Evolutionary conservation across 1,140 invertebrate genomes (phyloP), one percentile per base, ranked within the genome.

Genomic region (Diachasma alloeum): DNA sequence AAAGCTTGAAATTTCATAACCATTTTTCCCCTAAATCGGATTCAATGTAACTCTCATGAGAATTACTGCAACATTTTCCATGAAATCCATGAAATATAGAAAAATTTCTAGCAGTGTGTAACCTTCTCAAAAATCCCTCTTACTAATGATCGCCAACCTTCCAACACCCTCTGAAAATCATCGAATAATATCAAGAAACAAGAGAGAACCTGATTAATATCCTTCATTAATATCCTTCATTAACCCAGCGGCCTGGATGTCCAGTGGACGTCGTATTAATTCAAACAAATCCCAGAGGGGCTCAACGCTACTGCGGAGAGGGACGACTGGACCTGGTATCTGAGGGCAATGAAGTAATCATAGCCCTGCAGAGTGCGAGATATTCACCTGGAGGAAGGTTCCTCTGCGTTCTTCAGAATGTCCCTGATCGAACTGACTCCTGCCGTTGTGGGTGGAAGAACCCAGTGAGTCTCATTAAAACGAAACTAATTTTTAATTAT

Each of bases 401-500:
- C 78, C 66, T 83, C 0, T 93, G 93, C 78, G 72, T 82, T 3
- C 22, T 92, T 10, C 82, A 82, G 4, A 82, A 91, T 0, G 80
- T 90, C 42, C 74, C 81, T 1, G 74, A 75, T 0, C 48, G 74
- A 0, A 75, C 83, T 0, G 31, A 79, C 0, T 78, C 81, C 10
- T 93, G 92, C 77, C 83, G 82, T 66, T 93, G 92, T 79, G 92
- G 92, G 11, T 90, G 90, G 84, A 92, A 88, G 78, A 91, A 91
- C 81, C 83, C 85, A 72, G 92, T 92, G 86, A 82, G 85, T 79
- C 39, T 42, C 39, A 42, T 67, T 11, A n/a, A 31, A 76, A 36
- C 59, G 17, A 68, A 19, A 56, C 44, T 63, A 42, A 42, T 6
- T 31, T 31, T 31, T 31, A 31, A 31, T 31, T 31, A 31, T 2